Conservation (phyloP, 2,888 invertebrate genomes). For the Pristionchus japonicus region DNA sequence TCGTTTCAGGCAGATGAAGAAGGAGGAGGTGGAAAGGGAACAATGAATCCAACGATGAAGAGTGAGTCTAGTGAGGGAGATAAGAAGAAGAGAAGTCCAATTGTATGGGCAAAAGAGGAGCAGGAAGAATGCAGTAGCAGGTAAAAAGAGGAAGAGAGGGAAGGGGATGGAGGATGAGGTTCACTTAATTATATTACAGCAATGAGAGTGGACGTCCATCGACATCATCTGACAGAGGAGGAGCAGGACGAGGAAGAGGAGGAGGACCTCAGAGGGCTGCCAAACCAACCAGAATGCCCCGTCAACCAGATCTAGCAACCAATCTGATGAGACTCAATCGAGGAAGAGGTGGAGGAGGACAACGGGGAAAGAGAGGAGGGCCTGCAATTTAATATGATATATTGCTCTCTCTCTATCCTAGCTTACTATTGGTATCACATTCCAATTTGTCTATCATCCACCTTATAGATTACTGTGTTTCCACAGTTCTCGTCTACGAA, state of each 20-base stretch:
- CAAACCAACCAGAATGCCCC: neutral
- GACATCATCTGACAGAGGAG: neutral
- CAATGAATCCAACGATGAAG: neutral
- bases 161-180: neutral
- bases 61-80: neutral
- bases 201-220: conserved; percentile 20
- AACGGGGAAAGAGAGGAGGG: conserved; percentile 19
- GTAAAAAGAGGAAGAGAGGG: neutral
- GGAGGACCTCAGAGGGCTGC: neutral
- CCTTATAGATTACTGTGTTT: neutral
- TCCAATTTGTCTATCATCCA: neutral
- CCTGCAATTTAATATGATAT: neutral
- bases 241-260: neutral
- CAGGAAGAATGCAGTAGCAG: conserved; percentile 29
- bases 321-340: conserved; percentile 1
- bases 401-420: too few relatives aligned
- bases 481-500: too few relatives aligned
- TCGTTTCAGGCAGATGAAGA: conserved; percentile 26
- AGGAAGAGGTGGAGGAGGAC: conserved; percentile 11
- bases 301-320: neutral
- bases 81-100: conserved; percentile 26
- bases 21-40: too few relatives aligned
- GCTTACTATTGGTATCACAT: too few relatives aligned
- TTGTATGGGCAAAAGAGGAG: neutral
- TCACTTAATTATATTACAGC: neutral